These are phyloP conservation scores for Drosophila miranda DNA, from an alignment of 1,140 invertebrate species.

Conservation along the genomic window DNA sequence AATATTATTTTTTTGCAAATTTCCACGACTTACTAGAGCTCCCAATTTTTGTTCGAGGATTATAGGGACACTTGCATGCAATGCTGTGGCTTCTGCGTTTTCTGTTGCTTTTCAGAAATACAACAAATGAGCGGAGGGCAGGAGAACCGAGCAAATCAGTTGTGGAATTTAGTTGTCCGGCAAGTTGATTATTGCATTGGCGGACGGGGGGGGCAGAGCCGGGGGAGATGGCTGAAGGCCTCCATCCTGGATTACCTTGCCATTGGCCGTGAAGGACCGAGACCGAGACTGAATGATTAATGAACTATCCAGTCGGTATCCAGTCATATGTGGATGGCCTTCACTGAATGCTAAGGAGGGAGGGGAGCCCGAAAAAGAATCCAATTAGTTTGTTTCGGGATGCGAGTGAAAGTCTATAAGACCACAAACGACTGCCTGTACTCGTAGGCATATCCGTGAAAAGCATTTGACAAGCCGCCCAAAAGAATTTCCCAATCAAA, in stretches of 20 bases:
- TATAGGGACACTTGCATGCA: no score
- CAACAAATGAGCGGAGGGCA: no score
- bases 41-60: no score
- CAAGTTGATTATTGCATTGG: constrained; percentile 23
- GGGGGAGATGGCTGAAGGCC: not conserved
- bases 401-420: constrained; percentile 33
- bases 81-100: no score
- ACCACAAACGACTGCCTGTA: constrained; percentile 27
- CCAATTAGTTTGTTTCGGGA: constrained; percentile 14
- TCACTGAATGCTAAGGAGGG: constrained; percentile 6
- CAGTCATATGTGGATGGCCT: constrained; percentile 31
- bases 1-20: no score
- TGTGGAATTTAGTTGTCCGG: constrained; percentile 30
- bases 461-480: constrained; percentile 20
- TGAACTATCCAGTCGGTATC: constrained; percentile 21
- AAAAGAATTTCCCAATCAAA: constrained; percentile 40
- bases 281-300: constrained; percentile 11
- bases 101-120: no score
- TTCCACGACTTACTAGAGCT: no score
- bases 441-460: not conserved
- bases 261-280: constrained; percentile 30
- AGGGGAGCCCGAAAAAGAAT: not conserved
- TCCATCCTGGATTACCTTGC: constrained; percentile 51
- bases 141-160: not conserved
- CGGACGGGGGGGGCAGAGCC: not conserved